phyloP scores from a whole-genome alignment of 2,888 invertebrate species.

The Acrocyrtus sp. region DNA sequence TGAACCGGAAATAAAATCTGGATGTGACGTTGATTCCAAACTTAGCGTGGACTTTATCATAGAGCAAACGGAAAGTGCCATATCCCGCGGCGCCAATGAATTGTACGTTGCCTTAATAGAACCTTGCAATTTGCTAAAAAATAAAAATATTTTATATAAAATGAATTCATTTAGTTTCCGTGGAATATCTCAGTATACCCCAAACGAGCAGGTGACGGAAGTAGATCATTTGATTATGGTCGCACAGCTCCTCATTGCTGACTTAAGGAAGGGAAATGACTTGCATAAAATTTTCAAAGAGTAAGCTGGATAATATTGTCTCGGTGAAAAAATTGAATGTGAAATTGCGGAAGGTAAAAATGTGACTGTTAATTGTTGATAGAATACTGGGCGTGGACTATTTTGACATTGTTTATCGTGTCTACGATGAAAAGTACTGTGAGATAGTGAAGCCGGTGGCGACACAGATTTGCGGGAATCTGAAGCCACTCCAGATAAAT shows the following conservation, averaged over 20 bases:
- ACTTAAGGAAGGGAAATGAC: conserved; percentile 82
- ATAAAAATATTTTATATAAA: neutral
- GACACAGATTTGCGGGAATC: conserved; percentile 77
- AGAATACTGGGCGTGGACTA: conserved; percentile 68
- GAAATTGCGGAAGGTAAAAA: too few species aligned
- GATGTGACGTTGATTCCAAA: conserved; percentile 53
- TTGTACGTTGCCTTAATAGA: conserved; percentile 53
- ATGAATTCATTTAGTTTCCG: conserved; percentile 50
- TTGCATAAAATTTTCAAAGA: conserved; percentile 85
- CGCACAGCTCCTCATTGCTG: conserved; percentile 82
- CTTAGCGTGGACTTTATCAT: conserved; percentile 57
- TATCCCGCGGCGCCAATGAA: conserved; percentile 61
- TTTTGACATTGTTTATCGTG: conserved; percentile 67
- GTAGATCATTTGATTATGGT: conserved; percentile 84
- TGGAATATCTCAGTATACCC: conserved; percentile 55
- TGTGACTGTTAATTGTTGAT: conserved; percentile 24
- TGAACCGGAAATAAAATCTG: conserved; percentile 28
- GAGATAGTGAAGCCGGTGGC: conserved; percentile 76
- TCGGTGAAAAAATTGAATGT: too few species aligned
- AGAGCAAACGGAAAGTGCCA: conserved; percentile 60
- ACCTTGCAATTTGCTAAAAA: conserved; percentile 1
- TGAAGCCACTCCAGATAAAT: conserved; percentile 72
- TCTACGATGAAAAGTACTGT: conserved; percentile 66
- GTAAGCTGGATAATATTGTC: conserved; percentile 68
- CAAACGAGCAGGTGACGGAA: conserved; percentile 69